Percentiles rank a stretch among this genome's conserved stretches.
phyloP scores from a whole-genome alignment of 2,797 vertebrate species.

The Taeniopygia guttata region DNA sequence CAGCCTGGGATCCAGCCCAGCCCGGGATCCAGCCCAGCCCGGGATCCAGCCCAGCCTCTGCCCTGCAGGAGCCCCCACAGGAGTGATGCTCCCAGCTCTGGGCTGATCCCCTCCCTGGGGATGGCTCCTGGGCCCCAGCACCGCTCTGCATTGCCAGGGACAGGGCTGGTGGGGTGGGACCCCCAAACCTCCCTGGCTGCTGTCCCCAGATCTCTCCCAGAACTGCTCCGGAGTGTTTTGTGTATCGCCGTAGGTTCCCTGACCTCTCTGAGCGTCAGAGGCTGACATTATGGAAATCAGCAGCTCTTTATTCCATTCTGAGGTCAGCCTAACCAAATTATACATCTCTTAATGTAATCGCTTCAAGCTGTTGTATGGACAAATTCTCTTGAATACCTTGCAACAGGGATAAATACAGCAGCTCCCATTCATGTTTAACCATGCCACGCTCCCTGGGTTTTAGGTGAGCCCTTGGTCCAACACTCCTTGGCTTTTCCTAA shows the following conservation, averaged over 20 bases:
- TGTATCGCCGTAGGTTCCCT: slow-evolving; percentile 45
- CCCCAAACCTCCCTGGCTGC: neutral
- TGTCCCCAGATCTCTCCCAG: neutral
- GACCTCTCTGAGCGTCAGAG: slow-evolving; percentile 28
- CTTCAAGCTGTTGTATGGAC: slow-evolving; percentile 50
- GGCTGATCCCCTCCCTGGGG: neutral
- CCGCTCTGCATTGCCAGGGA: neutral
- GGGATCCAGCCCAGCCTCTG: neutral
- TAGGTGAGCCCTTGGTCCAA: neutral
- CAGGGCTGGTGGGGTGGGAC: neutral
- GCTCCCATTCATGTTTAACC: slow-evolving; percentile 12
- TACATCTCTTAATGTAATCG: slow-evolving; percentile 44
- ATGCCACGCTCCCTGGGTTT: neutral
- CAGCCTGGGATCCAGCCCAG: neutral
- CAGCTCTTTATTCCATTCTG: slow-evolving; percentile 62
- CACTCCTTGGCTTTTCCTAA: neutral
- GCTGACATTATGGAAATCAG: slow-evolving; percentile 71
- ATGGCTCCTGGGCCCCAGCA: neutral
- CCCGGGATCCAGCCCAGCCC: neutral
- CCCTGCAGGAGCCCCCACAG: neutral
- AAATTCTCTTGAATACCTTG: slow-evolving; percentile 56
- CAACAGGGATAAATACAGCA: slow-evolving; percentile 25
- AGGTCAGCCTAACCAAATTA: slow-evolving; percentile 73
- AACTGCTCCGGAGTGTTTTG: neutral
- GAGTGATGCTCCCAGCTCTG: neutral